Percentiles rank a stretch among this genome's conserved stretches.
These are phyloP conservation scores for Leptobrachium leishanense DNA, from an alignment of 2,113 vertebrate species.

Conservation along the genomic window DNA sequence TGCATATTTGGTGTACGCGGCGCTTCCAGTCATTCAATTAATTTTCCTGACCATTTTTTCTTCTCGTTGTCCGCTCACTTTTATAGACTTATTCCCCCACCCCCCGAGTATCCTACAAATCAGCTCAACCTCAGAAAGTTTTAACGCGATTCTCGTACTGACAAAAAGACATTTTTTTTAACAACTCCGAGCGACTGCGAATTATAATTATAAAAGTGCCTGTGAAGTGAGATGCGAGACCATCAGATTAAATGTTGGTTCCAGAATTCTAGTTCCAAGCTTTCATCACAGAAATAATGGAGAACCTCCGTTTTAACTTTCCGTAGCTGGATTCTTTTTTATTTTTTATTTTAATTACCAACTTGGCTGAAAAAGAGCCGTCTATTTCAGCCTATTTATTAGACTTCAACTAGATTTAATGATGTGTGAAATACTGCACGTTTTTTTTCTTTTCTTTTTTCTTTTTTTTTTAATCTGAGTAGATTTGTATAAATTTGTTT, in stretches of 20 bases:
- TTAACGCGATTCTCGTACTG: too few species aligned
- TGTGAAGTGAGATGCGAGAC: too few species aligned
- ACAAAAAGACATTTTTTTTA: too few species aligned
- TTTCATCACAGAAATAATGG: constrained; percentile 2
- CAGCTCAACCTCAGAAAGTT: too few species aligned
- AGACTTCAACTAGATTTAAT: constrained; percentile 23
- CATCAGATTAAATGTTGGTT: too few species aligned
- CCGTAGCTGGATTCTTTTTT: neutral
- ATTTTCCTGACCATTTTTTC: too few species aligned
- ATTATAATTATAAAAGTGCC: too few species aligned
- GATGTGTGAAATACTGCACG: constrained; percentile 12
- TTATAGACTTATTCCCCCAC: too few species aligned
- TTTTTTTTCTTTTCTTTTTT: neutral
- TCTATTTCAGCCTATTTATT: constrained; percentile 7
- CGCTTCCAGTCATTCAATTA: too few species aligned
- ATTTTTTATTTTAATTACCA: neutral
- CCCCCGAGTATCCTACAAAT: too few species aligned
- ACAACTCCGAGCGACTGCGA: neutral
- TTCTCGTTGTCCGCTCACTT: too few species aligned
- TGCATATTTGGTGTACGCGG: too few species aligned
- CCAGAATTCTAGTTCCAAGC: neutral
- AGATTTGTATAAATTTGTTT: constrained; percentile 49
- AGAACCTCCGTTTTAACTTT: constrained; percentile 2
- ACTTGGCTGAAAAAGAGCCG: constrained; percentile 1
- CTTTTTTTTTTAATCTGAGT: neutral